These are phyloP conservation scores for Radopholus similis DNA, from an alignment of 1,140 invertebrate species.

Conservation along the genomic window DNA sequence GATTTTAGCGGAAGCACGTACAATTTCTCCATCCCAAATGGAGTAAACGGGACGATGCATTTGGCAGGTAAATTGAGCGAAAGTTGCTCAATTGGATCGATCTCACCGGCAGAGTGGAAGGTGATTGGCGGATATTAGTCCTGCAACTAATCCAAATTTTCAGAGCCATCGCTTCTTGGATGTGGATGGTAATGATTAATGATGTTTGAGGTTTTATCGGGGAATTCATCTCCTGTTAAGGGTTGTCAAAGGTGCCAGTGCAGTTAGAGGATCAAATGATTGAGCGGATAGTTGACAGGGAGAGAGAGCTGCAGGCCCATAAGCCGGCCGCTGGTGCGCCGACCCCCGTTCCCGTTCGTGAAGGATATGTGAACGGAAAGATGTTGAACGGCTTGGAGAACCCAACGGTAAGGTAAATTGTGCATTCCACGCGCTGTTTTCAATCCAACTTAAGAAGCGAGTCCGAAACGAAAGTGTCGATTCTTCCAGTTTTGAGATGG, in stretches of 20 bases:
- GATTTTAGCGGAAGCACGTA: neutral
- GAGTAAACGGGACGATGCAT: neutral
- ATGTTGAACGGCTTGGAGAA: constrained; percentile 3
- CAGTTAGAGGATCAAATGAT: constrained; percentile 34
- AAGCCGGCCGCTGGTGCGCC: constrained; percentile 1
- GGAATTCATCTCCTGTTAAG: constrained; percentile 1
- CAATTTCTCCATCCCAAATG: neutral
- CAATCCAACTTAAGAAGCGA: neutral
- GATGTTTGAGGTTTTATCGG: neutral
- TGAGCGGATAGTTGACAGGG: constrained; percentile 21
- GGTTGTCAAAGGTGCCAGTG: constrained; percentile 36
- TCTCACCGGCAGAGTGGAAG: constrained; percentile 15
- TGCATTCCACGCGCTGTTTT: neutral
- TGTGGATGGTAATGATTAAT: constrained; percentile 11
- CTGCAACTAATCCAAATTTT: neutral
- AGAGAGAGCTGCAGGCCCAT: constrained; percentile 9
- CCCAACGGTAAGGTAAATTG: neutral
- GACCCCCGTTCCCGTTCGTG: neutral
- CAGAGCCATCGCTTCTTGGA: constrained; percentile 27
- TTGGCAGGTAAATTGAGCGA: constrained; percentile 2
- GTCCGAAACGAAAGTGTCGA: constrained; percentile 38
- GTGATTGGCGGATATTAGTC: neutral
- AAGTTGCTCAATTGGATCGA: constrained; percentile 18
- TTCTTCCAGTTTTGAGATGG: constrained; percentile 34
- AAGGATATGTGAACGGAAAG: neutral